These are phyloP conservation scores for Lampropteryx suffumata DNA, from an alignment of 2,888 invertebrate genomes.

Conservation along the genomic window DNA sequence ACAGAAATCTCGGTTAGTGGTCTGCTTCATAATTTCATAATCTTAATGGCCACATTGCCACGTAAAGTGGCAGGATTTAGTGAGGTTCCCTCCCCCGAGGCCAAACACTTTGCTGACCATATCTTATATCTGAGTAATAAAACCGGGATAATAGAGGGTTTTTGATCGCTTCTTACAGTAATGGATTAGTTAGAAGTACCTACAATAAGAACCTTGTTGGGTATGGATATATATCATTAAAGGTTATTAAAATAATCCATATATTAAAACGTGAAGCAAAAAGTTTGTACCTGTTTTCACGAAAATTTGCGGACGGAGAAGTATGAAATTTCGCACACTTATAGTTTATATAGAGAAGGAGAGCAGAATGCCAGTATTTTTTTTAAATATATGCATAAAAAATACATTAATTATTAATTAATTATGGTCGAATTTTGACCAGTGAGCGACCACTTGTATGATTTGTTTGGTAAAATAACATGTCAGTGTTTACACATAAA, in stretches of 20 bases:
- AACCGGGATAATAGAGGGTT: slow-evolving; percentile 55
- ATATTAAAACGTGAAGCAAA: too few species aligned
- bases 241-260: slow-evolving; percentile 28
- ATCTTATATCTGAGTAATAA: slow-evolving; percentile 63
- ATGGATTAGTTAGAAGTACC: slow-evolving; percentile 28
- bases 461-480: too few species aligned
- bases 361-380: too few species aligned
- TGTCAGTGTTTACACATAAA: too few species aligned
- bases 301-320: slow-evolving; percentile 13
- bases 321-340: too few species aligned
- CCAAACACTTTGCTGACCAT: slow-evolving; percentile 67
- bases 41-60: slow-evolving; percentile 67
- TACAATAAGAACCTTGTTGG: slow-evolving; percentile 21
- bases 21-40: slow-evolving; percentile 76
- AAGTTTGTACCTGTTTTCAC: too few species aligned
- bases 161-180: slow-evolving; percentile 44
- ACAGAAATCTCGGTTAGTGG: slow-evolving; percentile 69
- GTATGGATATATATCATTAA: slow-evolving; percentile 20
- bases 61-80: slow-evolving; percentile 74
- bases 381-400: too few species aligned
- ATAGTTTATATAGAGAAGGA: too few species aligned
- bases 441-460: too few species aligned
- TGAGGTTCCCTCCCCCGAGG: slow-evolving; percentile 59
- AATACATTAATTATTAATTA: too few species aligned
- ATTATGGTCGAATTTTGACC: too few species aligned